A percentile compares a stretch with the other conserved stretches of the same genome.
Conservation (phyloP, 2,888 invertebrate genomes). For the Drosophila ustulata region DNA sequence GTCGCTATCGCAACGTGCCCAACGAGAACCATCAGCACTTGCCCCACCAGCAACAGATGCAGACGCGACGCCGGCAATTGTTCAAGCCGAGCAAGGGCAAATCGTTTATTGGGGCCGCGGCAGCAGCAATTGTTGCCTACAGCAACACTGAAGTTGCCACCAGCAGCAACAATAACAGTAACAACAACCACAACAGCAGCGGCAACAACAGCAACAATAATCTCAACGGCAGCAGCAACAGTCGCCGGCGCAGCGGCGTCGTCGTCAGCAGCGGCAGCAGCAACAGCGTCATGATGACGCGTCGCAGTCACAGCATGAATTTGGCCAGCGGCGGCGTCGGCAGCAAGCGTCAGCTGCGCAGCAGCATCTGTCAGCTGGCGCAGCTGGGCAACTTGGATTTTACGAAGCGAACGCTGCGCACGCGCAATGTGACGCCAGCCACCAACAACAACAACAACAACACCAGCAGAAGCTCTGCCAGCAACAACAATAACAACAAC, state of each 20-base stretch:
- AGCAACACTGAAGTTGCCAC: constrained; percentile 16
- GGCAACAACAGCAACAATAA: constrained; percentile 1
- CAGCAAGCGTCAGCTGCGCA: constrained; percentile 82
- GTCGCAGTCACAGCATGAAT: constrained; percentile 49
- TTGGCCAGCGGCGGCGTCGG: constrained; percentile 36
- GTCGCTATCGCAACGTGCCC: constrained; percentile 79
- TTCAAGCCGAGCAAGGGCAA: constrained; percentile 60
- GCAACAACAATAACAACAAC: constrained; percentile 33
- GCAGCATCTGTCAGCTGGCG: constrained; percentile 65
- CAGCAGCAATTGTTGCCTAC: constrained; percentile 60
- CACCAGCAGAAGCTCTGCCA: constrained; percentile 41
- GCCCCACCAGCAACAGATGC: constrained; percentile 25
- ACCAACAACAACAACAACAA: constrained; percentile 23
- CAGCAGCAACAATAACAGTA: constrained; percentile 16
- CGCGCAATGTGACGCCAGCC: constrained; percentile 73
- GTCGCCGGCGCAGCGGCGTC: no score
- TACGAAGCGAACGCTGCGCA: constrained; percentile 82
- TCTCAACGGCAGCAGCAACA: constrained; percentile 5
- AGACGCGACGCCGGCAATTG: constrained; percentile 60
- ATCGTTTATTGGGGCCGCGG: constrained; percentile 48
- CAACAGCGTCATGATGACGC: constrained; percentile 29
- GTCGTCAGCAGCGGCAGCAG: constrained; percentile 5
- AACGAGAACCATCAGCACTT: constrained; percentile 79
- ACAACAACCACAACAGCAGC: constrained; percentile 10
- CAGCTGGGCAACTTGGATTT: constrained; percentile 65